Conservation (phyloP, 2,888 invertebrate species). For the Agelastica alni region DNA sequence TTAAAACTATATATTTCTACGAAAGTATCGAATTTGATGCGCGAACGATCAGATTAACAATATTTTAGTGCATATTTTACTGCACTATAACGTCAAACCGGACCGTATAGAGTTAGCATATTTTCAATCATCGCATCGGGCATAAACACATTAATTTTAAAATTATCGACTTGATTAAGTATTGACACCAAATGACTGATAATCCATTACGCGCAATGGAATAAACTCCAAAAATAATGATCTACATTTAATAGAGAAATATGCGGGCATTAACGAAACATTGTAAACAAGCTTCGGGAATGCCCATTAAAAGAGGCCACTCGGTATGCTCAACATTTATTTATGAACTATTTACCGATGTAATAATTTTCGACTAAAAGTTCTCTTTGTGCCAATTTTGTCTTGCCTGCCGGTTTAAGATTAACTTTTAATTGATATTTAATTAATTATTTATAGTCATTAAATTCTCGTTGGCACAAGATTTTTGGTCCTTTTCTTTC, state of each 20-base stretch:
- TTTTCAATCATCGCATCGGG: slow-evolving; percentile 17
- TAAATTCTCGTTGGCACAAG: too few relatives aligned
- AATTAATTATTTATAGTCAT: too few relatives aligned
- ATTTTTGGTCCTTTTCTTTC: too few relatives aligned
- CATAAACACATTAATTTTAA: slow-evolving; percentile 24
- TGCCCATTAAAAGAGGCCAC: slow-evolving; percentile 41
- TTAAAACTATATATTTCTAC: too few relatives aligned
- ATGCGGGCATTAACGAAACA: slow-evolving; percentile 41
- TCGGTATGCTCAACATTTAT: slow-evolving; percentile 42
- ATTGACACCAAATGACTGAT: slow-evolving; percentile 27
- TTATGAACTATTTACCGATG: too few relatives aligned
- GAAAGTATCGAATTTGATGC: too few relatives aligned
- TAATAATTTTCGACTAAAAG: too few relatives aligned
- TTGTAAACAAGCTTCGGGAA: slow-evolving; percentile 41
- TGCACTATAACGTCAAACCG: not conserved
- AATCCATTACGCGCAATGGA: slow-evolving; percentile 30
- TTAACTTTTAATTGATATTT: too few relatives aligned
- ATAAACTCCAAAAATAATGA: slow-evolving; percentile 33
- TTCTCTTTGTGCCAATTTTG: too few relatives aligned
- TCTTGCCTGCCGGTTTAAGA: too few relatives aligned
- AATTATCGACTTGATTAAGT: slow-evolving; percentile 24
- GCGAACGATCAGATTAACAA: too few relatives aligned
- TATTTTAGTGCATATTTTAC: too few relatives aligned
- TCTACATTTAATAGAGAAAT: slow-evolving; percentile 31
- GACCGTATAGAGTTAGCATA: not conserved